Evolutionary conservation across 1,140 invertebrate genomes (phyloP).

Genomic region (Globodera rostochiensis): DNA sequence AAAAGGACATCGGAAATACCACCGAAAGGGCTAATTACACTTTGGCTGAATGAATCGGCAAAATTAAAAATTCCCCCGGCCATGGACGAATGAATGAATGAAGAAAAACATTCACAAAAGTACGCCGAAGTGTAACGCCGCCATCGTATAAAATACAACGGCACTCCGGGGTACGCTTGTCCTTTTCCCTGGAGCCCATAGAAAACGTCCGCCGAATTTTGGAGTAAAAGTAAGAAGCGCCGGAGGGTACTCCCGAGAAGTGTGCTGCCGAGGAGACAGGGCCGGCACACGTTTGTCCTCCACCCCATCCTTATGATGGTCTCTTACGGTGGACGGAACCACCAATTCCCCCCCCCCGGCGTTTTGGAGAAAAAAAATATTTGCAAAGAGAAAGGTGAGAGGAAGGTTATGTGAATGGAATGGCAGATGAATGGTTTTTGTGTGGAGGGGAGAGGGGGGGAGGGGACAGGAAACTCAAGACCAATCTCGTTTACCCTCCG

Average conservation of each 20-base stretch:
- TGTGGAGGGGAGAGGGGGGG: background rate
- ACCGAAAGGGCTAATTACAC: background rate
- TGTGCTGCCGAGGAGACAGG: background rate
- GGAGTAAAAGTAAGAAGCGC: background rate
- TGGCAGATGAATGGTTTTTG: background rate
- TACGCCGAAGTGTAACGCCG: background rate
- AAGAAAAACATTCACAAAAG: too few species aligned
- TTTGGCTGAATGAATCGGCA: background rate
- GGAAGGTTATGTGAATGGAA: background rate
- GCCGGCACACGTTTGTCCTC: background rate
- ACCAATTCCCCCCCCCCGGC: background rate
- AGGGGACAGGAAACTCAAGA: too few species aligned
- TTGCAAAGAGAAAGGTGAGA: background rate
- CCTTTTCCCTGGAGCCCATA: background rate
- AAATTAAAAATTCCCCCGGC: background rate
- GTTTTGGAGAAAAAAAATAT: background rate
- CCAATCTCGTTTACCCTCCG: too few species aligned
- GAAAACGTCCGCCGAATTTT: background rate
- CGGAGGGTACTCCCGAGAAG: background rate
- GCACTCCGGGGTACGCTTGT: background rate
- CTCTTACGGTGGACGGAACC: background rate
- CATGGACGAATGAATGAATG: background rate
- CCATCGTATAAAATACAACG: background rate
- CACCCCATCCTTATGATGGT: background rate
- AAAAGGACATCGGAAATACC: background rate